Evolutionary conservation across 2,113 vertebrate genomes (phyloP), one percentile per base, ranked within the genome.

Genomic region (Ploceus nigricollis): DNA sequence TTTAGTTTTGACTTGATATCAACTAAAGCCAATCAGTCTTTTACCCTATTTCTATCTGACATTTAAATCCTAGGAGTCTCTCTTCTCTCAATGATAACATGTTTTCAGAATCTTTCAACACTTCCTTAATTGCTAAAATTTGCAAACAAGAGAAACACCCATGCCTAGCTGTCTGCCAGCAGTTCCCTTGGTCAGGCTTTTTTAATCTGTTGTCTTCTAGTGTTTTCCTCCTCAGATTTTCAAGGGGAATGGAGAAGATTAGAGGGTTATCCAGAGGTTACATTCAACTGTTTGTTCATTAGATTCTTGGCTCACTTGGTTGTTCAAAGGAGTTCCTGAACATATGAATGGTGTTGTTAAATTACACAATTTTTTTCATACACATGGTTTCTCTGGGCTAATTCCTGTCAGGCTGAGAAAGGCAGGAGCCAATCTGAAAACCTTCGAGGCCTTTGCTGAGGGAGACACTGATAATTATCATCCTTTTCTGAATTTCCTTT

Each of bases 41-140:
- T 63, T 85, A 66, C 37, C 45, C 58, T 71, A 10, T 79, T 90
- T 82, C n/a, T 28, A 1, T 37, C 47, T 73, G 70, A 75, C 35
- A 77, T 89, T 90, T 69, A 87, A 93, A 69, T 72, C 53, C 75
- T 86, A 39, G 37, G 78, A 90, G 68, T 24, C 39, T 81, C 51
- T 92, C 79, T 80, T 88, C 53, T 82, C 57, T 90, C 90, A 84
- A 47, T 89, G 83, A 89, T 80, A 94, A 61, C 94, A 92, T 77
- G 94, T 95, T 97, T 89, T 82, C 94, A 89, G 73, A 95, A 82
- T 94, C 91, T 88, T 97, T 94, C 95, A 96, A 94, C 94, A 90
- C 90, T 93, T 96, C 6, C 93, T 93, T 96, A 95, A 93, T 94
- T 96, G 93, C 90, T 92, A 83, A 88, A 90, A 95, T 89, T 90